Conservation (phyloP, 2,113 vertebrate species). For the Neolamprologus brichardi region DNA sequence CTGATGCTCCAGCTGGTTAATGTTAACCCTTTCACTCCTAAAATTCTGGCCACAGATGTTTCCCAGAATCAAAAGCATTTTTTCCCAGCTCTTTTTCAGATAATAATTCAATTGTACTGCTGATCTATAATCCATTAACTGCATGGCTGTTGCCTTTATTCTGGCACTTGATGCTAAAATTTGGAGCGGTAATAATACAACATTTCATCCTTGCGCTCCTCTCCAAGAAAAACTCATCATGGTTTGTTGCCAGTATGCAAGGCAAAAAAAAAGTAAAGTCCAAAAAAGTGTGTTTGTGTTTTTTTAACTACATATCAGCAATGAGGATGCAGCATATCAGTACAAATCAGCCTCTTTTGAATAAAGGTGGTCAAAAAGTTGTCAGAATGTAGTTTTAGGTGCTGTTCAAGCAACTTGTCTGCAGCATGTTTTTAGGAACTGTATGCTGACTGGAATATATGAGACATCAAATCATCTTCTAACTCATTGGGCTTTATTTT, state of each 20-base stretch:
- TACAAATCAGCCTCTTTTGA: not conserved
- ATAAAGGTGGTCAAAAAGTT: not conserved
- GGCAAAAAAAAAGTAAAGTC: not conserved
- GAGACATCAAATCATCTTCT: slow-evolving; percentile 43
- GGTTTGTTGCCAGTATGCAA: not conserved
- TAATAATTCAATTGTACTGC: not conserved
- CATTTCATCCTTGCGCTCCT: not conserved
- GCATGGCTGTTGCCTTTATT: not conserved
- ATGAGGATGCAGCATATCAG: not conserved
- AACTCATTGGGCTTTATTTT: slow-evolving; percentile 10
- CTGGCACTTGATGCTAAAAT: not conserved
- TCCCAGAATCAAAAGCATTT: not conserved
- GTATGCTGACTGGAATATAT: not conserved
- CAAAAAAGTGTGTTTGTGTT: not conserved
- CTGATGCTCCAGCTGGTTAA: slow-evolving; percentile 39
- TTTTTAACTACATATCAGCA: not conserved
- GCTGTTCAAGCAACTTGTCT: not conserved
- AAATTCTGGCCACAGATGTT: not conserved
- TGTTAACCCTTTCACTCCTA: slow-evolving; percentile 38
- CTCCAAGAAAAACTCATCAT: not conserved
- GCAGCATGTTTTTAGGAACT: not conserved
- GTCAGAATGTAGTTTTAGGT: not conserved
- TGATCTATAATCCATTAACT: not conserved
- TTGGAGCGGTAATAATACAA: not conserved
- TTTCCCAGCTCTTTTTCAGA: not conserved